phyloP scores from a whole-genome alignment of 92 coral and sea anemone species.

The Isaurus tuberculatus region DNA sequence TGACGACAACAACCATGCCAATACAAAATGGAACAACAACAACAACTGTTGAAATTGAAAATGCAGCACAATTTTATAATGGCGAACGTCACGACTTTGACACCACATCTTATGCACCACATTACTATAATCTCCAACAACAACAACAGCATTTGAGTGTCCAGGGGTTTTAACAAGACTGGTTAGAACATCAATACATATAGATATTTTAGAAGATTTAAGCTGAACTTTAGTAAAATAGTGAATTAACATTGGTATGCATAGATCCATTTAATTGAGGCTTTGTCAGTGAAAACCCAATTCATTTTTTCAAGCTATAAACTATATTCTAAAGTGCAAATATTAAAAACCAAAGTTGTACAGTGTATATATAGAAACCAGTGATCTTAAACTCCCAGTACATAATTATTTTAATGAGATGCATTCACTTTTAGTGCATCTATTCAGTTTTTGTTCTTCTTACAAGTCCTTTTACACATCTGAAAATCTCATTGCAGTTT shows the following conservation, averaged over 20 bases:
- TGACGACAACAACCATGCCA: constrained; percentile 58
- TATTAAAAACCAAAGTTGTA: neutral
- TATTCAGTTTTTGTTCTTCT: too few species aligned
- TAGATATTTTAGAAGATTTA: constrained; percentile 36
- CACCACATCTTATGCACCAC: constrained; percentile 64
- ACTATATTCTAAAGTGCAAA: neutral
- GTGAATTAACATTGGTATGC: constrained; percentile 23
- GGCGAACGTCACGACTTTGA: constrained; percentile 79
- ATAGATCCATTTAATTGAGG: neutral
- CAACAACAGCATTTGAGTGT: constrained; percentile 78
- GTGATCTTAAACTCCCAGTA: neutral
- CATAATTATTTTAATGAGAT: neutral
- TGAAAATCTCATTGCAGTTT: too few species aligned
- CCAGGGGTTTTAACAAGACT: constrained; percentile 76
- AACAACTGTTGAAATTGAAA: constrained; percentile 97
- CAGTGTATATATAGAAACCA: constrained; percentile 29
- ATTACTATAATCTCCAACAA: constrained; percentile 77
- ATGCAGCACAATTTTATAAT: constrained; percentile 86
- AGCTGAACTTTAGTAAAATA: constrained; percentile 9
- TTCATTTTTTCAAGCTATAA: neutral
- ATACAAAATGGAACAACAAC: constrained; percentile 75
- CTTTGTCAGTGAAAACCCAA: neutral
- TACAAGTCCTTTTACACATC: too few species aligned
- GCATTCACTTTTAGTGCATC: neutral
- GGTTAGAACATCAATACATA: constrained; percentile 20